These are phyloP conservation scores for Serranus cabrilla DNA, from an alignment of 2,797 vertebrate species.

Conservation along the genomic window DNA sequence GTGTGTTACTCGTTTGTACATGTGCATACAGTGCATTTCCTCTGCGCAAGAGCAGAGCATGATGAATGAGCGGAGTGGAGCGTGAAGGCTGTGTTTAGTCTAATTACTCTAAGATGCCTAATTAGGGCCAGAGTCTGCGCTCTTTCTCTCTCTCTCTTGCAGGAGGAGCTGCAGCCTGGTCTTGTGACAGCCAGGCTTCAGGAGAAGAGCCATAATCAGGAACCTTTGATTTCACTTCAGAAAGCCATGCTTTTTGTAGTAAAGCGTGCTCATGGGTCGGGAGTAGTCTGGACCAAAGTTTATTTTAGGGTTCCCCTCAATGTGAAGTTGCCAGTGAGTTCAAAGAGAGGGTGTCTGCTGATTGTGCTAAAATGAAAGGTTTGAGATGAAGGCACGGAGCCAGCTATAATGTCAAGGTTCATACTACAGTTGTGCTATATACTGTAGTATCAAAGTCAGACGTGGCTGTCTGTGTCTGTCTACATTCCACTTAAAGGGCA, in stretches of 20 bases:
- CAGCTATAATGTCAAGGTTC: conserved; percentile 72
- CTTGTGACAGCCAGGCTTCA: conserved; percentile 66
- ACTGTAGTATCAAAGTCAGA: conserved; percentile 58
- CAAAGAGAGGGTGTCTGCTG: conserved; percentile 78
- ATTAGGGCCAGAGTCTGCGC: conserved; percentile 78
- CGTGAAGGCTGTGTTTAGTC: conserved; percentile 85
- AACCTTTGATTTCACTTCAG: conserved; percentile 58
- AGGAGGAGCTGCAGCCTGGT: conserved; percentile 59
- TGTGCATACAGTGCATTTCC: conserved; percentile 75
- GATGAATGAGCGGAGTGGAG: conserved; percentile 83
- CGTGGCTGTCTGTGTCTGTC: conserved; percentile 43
- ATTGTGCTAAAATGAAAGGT: conserved; percentile 79
- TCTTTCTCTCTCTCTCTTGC: conserved; percentile 25
- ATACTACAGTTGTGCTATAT: conserved; percentile 51
- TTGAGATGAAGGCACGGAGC: conserved; percentile 50
- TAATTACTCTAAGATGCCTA: conserved; percentile 87
- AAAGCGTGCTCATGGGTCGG: conserved; percentile 43
- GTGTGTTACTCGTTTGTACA: conserved; percentile 51
- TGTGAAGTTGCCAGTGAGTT: conserved; percentile 64
- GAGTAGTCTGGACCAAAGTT: conserved; percentile 52
- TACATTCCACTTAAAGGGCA: conserved; percentile 39
- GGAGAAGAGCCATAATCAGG: conserved; percentile 75
- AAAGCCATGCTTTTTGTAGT: conserved; percentile 46
- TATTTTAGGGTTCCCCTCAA: conserved; percentile 70
- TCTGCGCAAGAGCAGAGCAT: conserved; percentile 66